These are phyloP conservation scores for Pristiophorus japonicus DNA, from an alignment of 2,113 vertebrate genomes.

Conservation along the genomic window DNA sequence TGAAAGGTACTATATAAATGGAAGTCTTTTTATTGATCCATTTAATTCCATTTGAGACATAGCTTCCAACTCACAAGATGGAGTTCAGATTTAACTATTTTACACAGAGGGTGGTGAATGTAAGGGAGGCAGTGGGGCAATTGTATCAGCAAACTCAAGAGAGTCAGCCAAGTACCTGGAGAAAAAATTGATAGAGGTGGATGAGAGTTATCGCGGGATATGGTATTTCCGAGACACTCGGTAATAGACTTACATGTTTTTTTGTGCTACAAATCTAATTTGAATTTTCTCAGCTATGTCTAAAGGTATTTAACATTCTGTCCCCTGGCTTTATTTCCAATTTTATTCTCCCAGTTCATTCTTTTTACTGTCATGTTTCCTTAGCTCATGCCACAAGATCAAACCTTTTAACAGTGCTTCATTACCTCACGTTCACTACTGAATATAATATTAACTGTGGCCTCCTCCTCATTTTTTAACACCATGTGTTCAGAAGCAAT, in stretches of 20 bases:
- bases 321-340: background rate
- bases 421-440: background rate
- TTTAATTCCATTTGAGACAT: background rate
- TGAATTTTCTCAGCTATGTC: background rate
- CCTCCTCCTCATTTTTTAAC: background rate
- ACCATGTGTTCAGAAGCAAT: no score
- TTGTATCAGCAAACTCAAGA: background rate
- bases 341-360: background rate
- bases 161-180: background rate
- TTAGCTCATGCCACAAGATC: background rate
- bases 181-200: background rate
- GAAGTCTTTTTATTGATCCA: background rate
- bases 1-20: no score
- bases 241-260: background rate
- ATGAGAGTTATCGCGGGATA: background rate
- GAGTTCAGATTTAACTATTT: background rate
- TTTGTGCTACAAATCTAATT: background rate
- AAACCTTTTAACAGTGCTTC: background rate
- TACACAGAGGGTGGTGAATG: background rate
- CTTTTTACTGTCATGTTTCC: background rate
- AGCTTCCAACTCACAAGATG: background rate
- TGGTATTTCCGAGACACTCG: background rate
- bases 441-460: background rate
- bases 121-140: background rate
- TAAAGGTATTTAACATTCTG: background rate